phyloP scores from a whole-genome alignment of 2,888 invertebrate species.

The Lysandra coridon region DNA sequence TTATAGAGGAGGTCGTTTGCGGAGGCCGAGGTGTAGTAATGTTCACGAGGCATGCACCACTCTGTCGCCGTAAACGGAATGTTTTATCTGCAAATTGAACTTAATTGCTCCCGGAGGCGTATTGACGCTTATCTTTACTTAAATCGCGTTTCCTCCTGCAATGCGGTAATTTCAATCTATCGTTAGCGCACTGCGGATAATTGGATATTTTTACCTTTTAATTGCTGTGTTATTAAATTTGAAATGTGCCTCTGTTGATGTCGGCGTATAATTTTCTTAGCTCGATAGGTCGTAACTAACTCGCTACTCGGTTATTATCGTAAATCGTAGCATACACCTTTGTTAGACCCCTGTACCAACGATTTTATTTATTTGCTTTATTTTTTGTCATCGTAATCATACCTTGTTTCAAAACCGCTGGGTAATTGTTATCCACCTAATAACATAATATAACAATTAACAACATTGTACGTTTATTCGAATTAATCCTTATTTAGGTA shows the following conservation, averaged over 20 bases:
- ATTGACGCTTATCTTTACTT: conserved; percentile 47
- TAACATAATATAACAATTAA: not conserved
- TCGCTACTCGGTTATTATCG: conserved; percentile 23
- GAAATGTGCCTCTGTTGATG: conserved; percentile 18
- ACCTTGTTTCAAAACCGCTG: not conserved
- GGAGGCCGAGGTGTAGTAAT: conserved; percentile 65
- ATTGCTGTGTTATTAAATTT: conserved; percentile 2
- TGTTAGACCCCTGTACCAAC: not conserved
- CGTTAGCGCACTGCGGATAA: conserved; percentile 32
- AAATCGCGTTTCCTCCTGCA: conserved; percentile 39
- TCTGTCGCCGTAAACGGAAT: conserved; percentile 62
- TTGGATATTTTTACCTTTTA: conserved; percentile 39
- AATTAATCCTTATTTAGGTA: not conserved
- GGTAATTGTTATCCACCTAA: not conserved
- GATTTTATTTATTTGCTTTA: not conserved
- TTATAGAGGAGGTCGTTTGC: conserved; percentile 72
- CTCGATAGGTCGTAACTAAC: conserved; percentile 16
- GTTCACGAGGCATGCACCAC: conserved; percentile 50
- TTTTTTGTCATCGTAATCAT: conserved; percentile 7
- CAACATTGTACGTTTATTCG: not conserved
- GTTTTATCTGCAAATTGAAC: conserved; percentile 63
- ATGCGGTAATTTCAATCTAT: conserved; percentile 34
- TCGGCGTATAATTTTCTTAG: conserved; percentile 20
- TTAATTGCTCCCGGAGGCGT: conserved; percentile 51
- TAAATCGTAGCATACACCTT: conserved; percentile 18